Base-by-base conservation (phyloP, 1,140 invertebrate genomes). In the Lineus longissimus region DNA sequence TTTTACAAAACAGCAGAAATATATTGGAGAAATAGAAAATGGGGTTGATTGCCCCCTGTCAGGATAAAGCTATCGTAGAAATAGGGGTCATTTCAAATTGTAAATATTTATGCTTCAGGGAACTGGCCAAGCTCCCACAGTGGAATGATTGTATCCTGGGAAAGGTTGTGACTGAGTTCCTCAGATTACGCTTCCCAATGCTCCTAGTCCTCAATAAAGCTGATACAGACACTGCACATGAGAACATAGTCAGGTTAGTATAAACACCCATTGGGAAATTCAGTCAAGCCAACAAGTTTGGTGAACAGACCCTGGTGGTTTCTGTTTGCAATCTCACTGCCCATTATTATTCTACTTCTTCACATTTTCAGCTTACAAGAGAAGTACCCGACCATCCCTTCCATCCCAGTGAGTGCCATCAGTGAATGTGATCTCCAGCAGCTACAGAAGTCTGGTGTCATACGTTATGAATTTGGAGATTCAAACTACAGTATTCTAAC, bases 131-230 rank as follows among this genome's bases (percentile, higher is more conserved):
- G 2, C 54, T 71, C 9, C 31, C 62, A 2, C 45, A 45, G 4
- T 71, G 70, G 70, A 63, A 56, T 25, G 65, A 68, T 9, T 54
- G 64, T 13, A 58, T 66, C 6, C 22, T 71, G 19, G 65, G 62
- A 27, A 61, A 43, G 29, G 63, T 71, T 25, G 68, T 71, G 45
- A 61, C 56, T 23, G 41, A 66, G 2, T 71, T 71, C 57, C 60
- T 71, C 13, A 57, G 40, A 56, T 41, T 71, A 2, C 51, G 70
- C 36, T 71, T 71, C 41, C 70, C 70, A 2, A 70, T 70, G 47
- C 43, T 71, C 23, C 59, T 71, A 19, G 70, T 67, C 17, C 57
- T 71, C 19, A 71, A 71, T 43, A 71, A 71, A 57, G 61, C 57
- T 51, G 70, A 71, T 40, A 54, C 40, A 17, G n/a, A 47, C 2